Evolutionary conservation across 2,113 vertebrate species (phyloP), one percentile per base, ranked within the genome.

Genomic region (Dendrocopos noguchii): DNA sequence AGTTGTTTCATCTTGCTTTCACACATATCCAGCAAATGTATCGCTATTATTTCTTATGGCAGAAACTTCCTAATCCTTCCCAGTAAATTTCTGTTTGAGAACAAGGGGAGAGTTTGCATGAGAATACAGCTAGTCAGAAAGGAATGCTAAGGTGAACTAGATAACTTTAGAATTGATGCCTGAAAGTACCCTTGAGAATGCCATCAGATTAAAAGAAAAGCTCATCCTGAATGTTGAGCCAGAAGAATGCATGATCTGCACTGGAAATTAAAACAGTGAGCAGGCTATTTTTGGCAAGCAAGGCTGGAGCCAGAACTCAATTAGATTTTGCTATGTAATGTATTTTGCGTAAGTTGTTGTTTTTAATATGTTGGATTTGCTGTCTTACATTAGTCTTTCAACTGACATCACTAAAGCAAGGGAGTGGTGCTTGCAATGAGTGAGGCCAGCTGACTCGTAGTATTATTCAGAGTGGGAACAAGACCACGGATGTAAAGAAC

Each of bases 21-120:
- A 61, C 15, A 68, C 10, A 27, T n/a, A 63, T 61, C 46, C 17
- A 66, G 17, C 3, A 4, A 80, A 21, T 22, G 55, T 79, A 84
- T 75, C 29, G 15, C 57, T 93, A 9, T 28, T 57, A 28, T 73
- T 84, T 88, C 22, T 74, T 74, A 74, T 46, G 34, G 55, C 56
- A 84, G 80, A 89, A 92, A 66, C 22, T 81, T 96, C 57, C 80
- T 74, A 70, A 74, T 86, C 52, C 50, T 88, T 83, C 34, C 24
- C 16, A 34, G 16, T n/a, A 70, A 10, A 66, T 73, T 79, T 61
- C 55, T 75, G 39, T 31, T 8, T 33, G n/a, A 91, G 66, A 92
- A 65, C 83, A 94, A 88, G 84, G 52, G 31, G 18, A 68, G 50
- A 50, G 18, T 79, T 84, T 89, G n/a, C 63, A 28, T 68, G 16